Conservation (phyloP, 92 coral and sea anemone species). For the Epizoanthus rinbou region DNA sequence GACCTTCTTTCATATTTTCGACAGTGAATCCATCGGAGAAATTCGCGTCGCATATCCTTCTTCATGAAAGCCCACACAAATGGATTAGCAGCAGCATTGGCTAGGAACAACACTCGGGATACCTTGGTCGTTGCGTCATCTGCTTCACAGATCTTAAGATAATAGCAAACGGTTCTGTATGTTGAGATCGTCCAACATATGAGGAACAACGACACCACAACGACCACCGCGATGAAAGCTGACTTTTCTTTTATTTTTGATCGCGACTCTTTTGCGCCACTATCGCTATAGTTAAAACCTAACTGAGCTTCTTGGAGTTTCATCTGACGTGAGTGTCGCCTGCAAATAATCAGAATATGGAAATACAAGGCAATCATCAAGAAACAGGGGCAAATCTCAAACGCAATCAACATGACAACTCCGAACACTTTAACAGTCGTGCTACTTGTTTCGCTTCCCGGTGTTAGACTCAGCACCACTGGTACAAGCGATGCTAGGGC, state of each 20-base stretch:
- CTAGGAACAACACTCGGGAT: not conserved
- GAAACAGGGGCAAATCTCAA: not conserved
- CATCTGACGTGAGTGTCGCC: not conserved
- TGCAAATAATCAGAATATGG: conserved; percentile 10
- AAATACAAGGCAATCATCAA: not conserved
- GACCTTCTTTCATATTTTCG: not conserved
- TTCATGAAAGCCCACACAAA: conserved; percentile 21
- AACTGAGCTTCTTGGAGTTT: conserved; percentile 7
- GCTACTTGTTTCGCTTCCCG: not conserved
- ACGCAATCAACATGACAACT: not conserved
- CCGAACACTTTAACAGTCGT: not conserved
- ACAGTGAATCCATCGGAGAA: not conserved
- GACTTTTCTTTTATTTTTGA: not conserved
- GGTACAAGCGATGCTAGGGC: not conserved
- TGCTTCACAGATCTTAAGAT: not conserved
- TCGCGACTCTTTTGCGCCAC: not conserved
- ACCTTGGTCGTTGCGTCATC: not conserved
- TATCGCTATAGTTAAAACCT: not conserved
- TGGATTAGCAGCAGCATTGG: conserved; percentile 4
- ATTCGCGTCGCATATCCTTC: not conserved
- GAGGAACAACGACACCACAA: conserved; percentile 6
- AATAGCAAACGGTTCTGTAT: not conserved
- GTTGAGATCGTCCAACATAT: conserved; percentile 15
- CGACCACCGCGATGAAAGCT: conserved; percentile 7
- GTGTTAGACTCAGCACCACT: not conserved